phyloP scores from a whole-genome alignment of 2,888 invertebrate species.

The Toxonevra muliebris region DNA sequence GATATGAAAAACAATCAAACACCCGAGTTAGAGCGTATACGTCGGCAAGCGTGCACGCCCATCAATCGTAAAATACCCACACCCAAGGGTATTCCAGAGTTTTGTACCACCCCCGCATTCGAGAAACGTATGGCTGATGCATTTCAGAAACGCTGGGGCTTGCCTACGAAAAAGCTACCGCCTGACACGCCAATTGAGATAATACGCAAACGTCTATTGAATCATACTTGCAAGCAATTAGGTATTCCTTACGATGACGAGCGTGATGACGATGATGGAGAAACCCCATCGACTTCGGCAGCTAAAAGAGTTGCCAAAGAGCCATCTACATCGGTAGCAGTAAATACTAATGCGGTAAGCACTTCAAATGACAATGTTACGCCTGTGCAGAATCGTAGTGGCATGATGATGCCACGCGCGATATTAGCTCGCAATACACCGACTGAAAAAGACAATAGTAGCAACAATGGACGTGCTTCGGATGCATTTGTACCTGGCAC shows the following conservation, averaged over 20 bases:
- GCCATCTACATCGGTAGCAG: conserved; percentile 4
- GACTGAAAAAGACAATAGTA: conserved; percentile 11
- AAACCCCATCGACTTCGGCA: conserved; percentile 29
- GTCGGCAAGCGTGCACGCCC: conserved; percentile 59
- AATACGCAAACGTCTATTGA: conserved; percentile 56
- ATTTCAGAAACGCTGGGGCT: conserved; percentile 60
- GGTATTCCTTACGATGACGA: conserved; percentile 50
- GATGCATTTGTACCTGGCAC: conserved; percentile 47
- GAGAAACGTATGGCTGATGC: conserved; percentile 62
- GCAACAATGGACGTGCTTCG: conserved; percentile 5
- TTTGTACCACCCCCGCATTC: conserved; percentile 61
- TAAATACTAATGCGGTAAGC: conserved; percentile 11
- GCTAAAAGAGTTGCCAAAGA: conserved; percentile 21
- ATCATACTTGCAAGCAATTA: conserved; percentile 57
- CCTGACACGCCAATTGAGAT: conserved; percentile 59
- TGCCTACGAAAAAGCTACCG: conserved; percentile 56
- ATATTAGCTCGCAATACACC: conserved; percentile 36
- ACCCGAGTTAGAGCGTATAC: conserved; percentile 59
- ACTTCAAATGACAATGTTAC: conserved; percentile 18
- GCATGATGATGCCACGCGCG: conserved; percentile 30
- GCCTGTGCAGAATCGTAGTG: conserved; percentile 26
- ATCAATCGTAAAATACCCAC: conserved; percentile 53
- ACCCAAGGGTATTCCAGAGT: conserved; percentile 58
- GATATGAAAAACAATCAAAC: conserved; percentile 61
- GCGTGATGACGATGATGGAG: conserved; percentile 30